Evolutionary conservation across 1,140 invertebrate species (phyloP), one percentile per base, ranked within the genome.

Genomic region (Hetaerina americana): DNA sequence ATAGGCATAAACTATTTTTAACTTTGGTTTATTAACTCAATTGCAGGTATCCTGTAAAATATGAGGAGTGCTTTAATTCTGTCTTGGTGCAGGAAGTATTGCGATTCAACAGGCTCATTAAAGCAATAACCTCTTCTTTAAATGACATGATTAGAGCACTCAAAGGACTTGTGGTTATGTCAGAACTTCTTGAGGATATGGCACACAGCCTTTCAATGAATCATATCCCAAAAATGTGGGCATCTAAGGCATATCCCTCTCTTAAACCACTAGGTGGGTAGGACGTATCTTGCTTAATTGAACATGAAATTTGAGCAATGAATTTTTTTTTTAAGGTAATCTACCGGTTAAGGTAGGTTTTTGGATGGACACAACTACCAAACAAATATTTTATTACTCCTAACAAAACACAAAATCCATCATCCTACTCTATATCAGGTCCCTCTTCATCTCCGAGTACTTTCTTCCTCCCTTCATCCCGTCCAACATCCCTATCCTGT

Each of bases 121-220:
- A 70, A 8, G 83, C 86, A 5, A 89, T 94, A 28, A 80, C 84
- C 22, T 77, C 76, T n/a, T 87, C 85, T 26, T 77, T 93, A 0
- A 49, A 79, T n/a, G 87, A 91, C 77, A 80, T 93, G 22, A 77
- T 88, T 66, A 91, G 90, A 77, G 91, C 90, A 0, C 80, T 93
- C 6, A 89, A 90, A 78, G 91, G 92, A 26, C 76, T 93, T 40
- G 87, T 94, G 68, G 90, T 94, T 0, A 94, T 97, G 92, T 92
- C 92, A 0, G 85, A 89, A 0, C 89, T 89, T 26, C 80, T 96
- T 71, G 94, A 96, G 81, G 84, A 86, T 73, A 88, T 94, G 49
- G 84, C 86, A 27, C 81, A 82, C 72, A 85, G 88, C 27, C 87
- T 95, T 76, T 78, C 92, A 57, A 85, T 88, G 26, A 90, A 91